Conservation (phyloP, 2,113 vertebrate genomes). For the Alligator sinensis region DNA sequence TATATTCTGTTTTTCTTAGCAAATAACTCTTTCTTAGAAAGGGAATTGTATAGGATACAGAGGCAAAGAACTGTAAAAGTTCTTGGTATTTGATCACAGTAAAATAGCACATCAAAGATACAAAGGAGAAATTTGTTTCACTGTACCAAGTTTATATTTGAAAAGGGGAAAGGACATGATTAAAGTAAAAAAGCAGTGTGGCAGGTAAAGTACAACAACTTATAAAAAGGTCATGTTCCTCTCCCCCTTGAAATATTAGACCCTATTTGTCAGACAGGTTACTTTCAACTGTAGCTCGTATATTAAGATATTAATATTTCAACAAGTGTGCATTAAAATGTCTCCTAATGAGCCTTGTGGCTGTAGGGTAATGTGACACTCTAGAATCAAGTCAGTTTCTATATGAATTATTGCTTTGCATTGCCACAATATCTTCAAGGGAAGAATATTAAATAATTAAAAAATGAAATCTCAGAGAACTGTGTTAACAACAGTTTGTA, state of each 20-base stretch:
- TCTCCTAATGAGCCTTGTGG: conserved; percentile 28
- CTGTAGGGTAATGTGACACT: conserved; percentile 24
- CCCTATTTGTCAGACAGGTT: not conserved
- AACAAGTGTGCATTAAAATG: conserved; percentile 45
- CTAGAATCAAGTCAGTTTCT: conserved; percentile 24
- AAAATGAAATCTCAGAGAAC: not conserved
- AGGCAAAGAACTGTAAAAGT: not conserved
- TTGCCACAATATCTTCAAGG: conserved; percentile 13
- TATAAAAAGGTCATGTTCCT: not conserved
- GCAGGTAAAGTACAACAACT: not conserved
- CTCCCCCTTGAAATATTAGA: not conserved
- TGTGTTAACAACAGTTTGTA: not conserved
- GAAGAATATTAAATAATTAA: not conserved
- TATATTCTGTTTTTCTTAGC: not conserved
- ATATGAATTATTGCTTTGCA: conserved; percentile 27
- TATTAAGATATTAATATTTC: conserved; percentile 49
- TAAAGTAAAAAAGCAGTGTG: not conserved
- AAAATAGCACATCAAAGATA: not conserved
- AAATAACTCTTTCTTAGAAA: not conserved
- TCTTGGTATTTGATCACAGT: not conserved
- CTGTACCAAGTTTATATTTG: not conserved
- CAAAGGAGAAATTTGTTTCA: not conserved
- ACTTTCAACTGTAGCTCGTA: conserved; percentile 1
- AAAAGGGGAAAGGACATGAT: not conserved
- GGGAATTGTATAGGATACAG: not conserved